Base-by-base conservation (phyloP, 2,888 invertebrate species). In the Phytoseiulus persimilis region DNA sequence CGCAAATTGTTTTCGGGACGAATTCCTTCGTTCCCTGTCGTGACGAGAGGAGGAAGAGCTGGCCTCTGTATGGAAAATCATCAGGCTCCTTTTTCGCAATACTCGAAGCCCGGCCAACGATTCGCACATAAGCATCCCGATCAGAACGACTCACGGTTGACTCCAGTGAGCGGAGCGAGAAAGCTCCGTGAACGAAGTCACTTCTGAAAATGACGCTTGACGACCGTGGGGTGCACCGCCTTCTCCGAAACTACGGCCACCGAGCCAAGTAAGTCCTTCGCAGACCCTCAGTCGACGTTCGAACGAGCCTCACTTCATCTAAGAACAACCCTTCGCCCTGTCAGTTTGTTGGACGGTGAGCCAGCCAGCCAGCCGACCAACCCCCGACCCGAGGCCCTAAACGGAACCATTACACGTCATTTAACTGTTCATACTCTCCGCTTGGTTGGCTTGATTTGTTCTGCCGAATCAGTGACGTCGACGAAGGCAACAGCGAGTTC, bases 311-410 rank as follows among this genome's bases (percentile, higher is more conserved):
- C 28, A 65, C 11, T 65, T 65, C 65, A 65, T 65, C 65, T 14
- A 28, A 28, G 65, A 65, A 65, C 65, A 65, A 65, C 65, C 65
- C 65, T 65, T 65, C 65, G 65, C 65, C 65, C 28, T 65, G 65
- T 65, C 65, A 65, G 65, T 65, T 65, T 28, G 65, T 65, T 28
- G 18, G 65, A 65, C 65, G 65, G 14, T 14, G 65, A 65, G 65
- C 65, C 11, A 65, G 65, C 65, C 11, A 23, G 28, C 65, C 9
- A 28, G 14, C 65, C 9, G 2, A 18, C 65, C 65, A 65, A 65
- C 65, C 65, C 65, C 65, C 65, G 65, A 65, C 65, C 65, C 65
- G 65, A 65, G 65, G 65, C 65, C 65, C 65, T 65, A 65, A 65
- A 65, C 65, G 65, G 18, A 65, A 65, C 65, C 65, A 65, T 65